Evolutionary conservation across 2,888 invertebrate species (phyloP).

Genomic region (Hermaeophaga mercurialis): DNA sequence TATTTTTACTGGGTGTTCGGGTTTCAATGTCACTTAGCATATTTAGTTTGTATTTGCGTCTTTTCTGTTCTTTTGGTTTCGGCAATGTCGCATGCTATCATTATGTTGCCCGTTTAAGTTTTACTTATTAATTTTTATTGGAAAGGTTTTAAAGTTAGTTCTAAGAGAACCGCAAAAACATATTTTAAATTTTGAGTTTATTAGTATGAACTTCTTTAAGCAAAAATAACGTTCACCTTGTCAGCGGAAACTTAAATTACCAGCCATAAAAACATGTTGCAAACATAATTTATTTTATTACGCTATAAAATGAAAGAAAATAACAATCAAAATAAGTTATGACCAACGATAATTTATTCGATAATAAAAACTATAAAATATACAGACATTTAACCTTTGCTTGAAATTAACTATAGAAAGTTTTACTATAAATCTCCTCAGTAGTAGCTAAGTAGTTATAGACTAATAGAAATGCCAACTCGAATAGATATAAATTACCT

Average conservation of each 20-base stretch:
- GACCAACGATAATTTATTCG: constrained; percentile 46
- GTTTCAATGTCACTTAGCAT: too few relatives aligned
- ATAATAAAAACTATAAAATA: constrained; percentile 50
- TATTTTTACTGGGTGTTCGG: too few relatives aligned
- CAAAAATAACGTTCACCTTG: constrained; percentile 40
- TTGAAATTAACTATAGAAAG: constrained; percentile 52
- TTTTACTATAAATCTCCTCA: constrained; percentile 51
- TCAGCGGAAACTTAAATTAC: constrained; percentile 32
- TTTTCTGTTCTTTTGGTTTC: too few relatives aligned
- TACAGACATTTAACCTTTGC: constrained; percentile 52
- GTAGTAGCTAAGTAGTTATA: constrained; percentile 55
- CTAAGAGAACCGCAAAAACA: constrained; percentile 31
- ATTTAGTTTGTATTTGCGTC: too few relatives aligned
- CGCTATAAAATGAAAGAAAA: constrained; percentile 41
- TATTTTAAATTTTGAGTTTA: constrained; percentile 37
- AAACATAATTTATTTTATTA: constrained; percentile 39
- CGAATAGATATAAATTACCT: constrained; percentile 58
- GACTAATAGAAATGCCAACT: constrained; percentile 59
- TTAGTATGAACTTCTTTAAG: constrained; percentile 29
- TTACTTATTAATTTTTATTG: too few relatives aligned
- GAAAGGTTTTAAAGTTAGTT: too few relatives aligned
- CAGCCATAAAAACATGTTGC: constrained; percentile 38
- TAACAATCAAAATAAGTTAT: constrained; percentile 47
- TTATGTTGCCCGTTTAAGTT: too few relatives aligned
- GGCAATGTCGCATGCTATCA: too few relatives aligned